Percentiles rank a stretch among this genome's conserved stretches.
phyloP scores from a whole-genome alignment of 2,113 vertebrate species.

The Amia ocellicauda region DNA sequence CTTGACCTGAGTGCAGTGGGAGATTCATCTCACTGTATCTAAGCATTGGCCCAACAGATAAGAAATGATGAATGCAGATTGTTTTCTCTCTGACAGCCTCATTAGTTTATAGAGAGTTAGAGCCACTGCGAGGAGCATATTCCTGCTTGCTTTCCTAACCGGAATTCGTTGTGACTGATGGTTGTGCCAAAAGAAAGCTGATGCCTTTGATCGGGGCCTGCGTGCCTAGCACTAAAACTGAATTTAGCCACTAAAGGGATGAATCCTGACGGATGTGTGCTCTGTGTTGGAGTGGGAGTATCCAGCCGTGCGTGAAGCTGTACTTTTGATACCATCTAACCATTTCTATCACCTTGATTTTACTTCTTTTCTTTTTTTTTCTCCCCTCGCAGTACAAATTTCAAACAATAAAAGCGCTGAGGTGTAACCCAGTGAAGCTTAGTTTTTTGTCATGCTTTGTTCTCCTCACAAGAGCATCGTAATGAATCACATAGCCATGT shows the following conservation, averaged over 20 bases:
- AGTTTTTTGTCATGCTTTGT: neutral
- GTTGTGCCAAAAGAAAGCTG: neutral
- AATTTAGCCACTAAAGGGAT: neutral
- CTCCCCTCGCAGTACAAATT: neutral
- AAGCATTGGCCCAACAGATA: slow-evolving; percentile 39
- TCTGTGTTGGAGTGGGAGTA: slow-evolving; percentile 6
- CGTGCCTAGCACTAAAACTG: neutral
- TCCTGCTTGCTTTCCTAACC: slow-evolving; percentile 25
- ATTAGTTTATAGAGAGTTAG: slow-evolving; percentile 41
- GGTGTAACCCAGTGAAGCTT: neutral
- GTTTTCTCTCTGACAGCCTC: slow-evolving; percentile 39
- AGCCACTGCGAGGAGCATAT: slow-evolving; percentile 20
- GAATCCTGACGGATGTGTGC: neutral
- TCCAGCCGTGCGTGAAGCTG: neutral
- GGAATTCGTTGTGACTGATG: slow-evolving; percentile 30
- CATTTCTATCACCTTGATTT: slow-evolving; percentile 1
- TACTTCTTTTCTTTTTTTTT: slow-evolving; percentile 14
- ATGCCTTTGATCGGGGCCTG: slow-evolving; percentile 13
- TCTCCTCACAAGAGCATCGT: neutral
- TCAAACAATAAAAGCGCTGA: slow-evolving; percentile 6
- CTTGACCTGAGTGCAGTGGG: slow-evolving; percentile 33
- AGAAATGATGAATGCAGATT: slow-evolving; percentile 47
- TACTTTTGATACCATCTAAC: neutral
- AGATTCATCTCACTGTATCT: slow-evolving; percentile 25
- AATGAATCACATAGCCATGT: too few relatives aligned